Evolutionary conservation across 2,797 vertebrate species (phyloP).

Genomic region (Alfaro cultratus): DNA sequence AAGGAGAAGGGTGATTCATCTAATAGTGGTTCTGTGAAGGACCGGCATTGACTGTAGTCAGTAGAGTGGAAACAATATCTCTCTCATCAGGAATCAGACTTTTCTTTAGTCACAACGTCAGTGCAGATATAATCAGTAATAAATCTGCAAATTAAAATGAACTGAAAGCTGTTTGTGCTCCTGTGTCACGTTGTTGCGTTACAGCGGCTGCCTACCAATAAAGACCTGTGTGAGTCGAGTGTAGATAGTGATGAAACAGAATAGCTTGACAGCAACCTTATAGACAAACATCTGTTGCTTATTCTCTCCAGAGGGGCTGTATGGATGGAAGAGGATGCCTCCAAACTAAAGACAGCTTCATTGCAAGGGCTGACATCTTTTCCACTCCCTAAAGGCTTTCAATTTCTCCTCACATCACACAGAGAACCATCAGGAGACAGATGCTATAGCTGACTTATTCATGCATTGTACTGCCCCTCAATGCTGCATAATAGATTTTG

Average conservation of each 20-base stretch:
- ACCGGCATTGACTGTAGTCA: constrained; percentile 12
- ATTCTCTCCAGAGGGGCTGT: constrained; percentile 7
- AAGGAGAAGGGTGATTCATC: constrained; percentile 9
- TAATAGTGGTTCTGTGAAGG: constrained; percentile 4
- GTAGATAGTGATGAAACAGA: constrained; percentile 1
- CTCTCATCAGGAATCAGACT: not conserved
- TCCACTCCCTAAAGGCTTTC: constrained; percentile 18
- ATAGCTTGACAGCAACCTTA: constrained; percentile 16
- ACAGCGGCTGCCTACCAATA: constrained; percentile 2
- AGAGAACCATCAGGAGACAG: constrained; percentile 39
- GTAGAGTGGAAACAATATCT: constrained; percentile 17
- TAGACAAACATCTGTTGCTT: constrained; percentile 41
- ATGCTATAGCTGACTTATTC: constrained; percentile 29
- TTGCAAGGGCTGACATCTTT: constrained; percentile 19
- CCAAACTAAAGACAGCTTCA: constrained; percentile 29
- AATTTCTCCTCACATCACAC: constrained; percentile 30
- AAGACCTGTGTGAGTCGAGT: constrained; percentile 3
- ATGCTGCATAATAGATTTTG: constrained; percentile 6
- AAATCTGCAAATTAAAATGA: constrained; percentile 6
- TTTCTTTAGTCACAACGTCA: constrained; percentile 1
- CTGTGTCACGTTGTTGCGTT: not conserved
- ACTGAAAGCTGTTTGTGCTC: constrained; percentile 4
- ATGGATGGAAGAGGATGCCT: constrained; percentile 17
- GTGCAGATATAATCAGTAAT: not conserved
- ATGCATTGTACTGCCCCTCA: constrained; percentile 11